These are phyloP conservation scores for Muscina levida DNA, from an alignment of 2,888 invertebrate genomes.

Conservation along the genomic window DNA sequence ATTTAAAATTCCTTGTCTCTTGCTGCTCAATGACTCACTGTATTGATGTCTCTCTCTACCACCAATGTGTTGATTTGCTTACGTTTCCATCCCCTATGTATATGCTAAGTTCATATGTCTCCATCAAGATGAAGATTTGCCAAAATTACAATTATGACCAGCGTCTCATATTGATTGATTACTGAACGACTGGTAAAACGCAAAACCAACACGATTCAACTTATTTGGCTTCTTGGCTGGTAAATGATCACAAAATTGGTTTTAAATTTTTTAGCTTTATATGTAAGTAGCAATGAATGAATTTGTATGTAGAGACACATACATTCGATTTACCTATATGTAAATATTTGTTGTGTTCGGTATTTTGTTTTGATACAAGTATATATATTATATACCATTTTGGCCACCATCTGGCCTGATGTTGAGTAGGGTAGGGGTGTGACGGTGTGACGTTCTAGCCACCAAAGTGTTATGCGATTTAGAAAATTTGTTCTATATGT, in stretches of 20 bases:
- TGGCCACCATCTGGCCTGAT: background rate
- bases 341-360: background rate
- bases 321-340: background rate
- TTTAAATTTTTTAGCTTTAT: no score
- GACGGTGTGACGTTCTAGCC: background rate
- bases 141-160: slow-evolving; percentile 5
- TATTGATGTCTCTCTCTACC: no score
- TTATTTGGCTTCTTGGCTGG: no score
- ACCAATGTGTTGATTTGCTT: no score
- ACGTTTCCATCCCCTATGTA: no score
- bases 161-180: slow-evolving; percentile 32
- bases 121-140: background rate
- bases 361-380: slow-evolving; percentile 5
- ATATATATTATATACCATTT: background rate
- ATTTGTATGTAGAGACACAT: background rate
- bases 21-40: no score
- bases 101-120: no score
- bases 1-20: no score
- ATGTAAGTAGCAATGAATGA: background rate
- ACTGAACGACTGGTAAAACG: slow-evolving; percentile 11
- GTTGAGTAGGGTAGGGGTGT: background rate
- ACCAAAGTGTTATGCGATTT: background rate
- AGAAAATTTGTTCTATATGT: background rate
- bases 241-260: no score
- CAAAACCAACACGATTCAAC: background rate